Evolutionary conservation across 2,113 vertebrate species (phyloP), one percentile per base, ranked within the genome.

Genomic region (Galeopterus variegatus): DNA sequence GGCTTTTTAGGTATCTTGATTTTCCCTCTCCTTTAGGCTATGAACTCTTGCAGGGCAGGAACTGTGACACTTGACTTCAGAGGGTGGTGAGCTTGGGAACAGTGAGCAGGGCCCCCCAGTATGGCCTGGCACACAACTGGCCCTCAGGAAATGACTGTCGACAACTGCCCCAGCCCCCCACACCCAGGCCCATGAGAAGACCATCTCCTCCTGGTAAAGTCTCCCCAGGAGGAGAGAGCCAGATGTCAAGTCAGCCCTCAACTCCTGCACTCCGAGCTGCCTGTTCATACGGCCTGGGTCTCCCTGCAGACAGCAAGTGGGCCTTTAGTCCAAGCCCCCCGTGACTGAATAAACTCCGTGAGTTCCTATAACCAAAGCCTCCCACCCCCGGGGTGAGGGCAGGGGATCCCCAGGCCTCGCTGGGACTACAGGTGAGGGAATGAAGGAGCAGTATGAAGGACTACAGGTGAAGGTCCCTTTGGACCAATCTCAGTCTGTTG

Each of bases 1-100:
- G 41, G 28, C 2, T 36, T 23, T 65, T 19, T 8, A 14, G 72
- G 11, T 23, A 6, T 13, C 31, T 26, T 0, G 1, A 10, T n/a
- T 19, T 4, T 7, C 50, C 60, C 65, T 17, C 21, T 2, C 7
- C 26, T 56, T 50, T 17, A 62, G 10, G 82, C 48, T n/a, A 7
- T 17, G 19, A 60, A 28, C 48, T 41, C 45, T 56, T 79, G 7
- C 8, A 8, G 64, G 64, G 31, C 31, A 10, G 54, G 24, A 76
- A 48, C 62, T 1, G 0, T 54, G 87, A 62, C 79, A 1, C n/a
- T 5, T 36, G 41, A 36, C 33, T 67, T 93, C 41, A 45, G 73
- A 28, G 24, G 45, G 8, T 8, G 21, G 36, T 70, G 56, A 80
- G 26, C n/a, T 56, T 50, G 21, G 48, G 13, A 21, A 8, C n/a